Conservation (phyloP, 2,797 vertebrate genomes). For the Pseudochirops cupreus region DNA sequence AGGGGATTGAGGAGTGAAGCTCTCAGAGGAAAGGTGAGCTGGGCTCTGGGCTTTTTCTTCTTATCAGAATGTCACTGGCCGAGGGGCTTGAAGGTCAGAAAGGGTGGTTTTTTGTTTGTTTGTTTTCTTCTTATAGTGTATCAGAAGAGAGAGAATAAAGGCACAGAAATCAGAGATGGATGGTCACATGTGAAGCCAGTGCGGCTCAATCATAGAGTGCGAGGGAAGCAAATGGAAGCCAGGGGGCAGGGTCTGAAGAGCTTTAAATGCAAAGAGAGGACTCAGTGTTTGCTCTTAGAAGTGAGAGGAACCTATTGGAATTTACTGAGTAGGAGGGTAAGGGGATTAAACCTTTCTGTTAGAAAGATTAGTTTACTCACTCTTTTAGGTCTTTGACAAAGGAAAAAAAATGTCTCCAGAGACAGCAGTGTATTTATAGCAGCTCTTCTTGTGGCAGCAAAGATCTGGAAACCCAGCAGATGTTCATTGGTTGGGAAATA, state of each 20-base stretch:
- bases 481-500: not conserved
- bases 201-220: not conserved
- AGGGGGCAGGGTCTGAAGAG: not conserved
- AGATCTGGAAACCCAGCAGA: not conserved
- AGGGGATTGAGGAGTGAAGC: not conserved
- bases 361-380: constrained; percentile 3
- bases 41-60: not conserved
- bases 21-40: not conserved
- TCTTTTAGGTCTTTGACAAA: not conserved
- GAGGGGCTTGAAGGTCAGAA: not conserved
- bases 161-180: not conserved
- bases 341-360: not conserved
- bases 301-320: not conserved
- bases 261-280: not conserved
- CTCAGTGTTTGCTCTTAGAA: not conserved
- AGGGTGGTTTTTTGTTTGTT: not conserved
- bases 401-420: not conserved
- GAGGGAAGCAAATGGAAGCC: not conserved
- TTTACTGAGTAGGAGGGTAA: not conserved
- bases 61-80: not conserved
- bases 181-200: not conserved
- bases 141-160: not conserved
- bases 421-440: not conserved
- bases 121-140: not conserved
- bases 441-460: not conserved